Base-by-base conservation (phyloP, 2,797 vertebrate genomes). In the Sciaenops ocellatus region DNA sequence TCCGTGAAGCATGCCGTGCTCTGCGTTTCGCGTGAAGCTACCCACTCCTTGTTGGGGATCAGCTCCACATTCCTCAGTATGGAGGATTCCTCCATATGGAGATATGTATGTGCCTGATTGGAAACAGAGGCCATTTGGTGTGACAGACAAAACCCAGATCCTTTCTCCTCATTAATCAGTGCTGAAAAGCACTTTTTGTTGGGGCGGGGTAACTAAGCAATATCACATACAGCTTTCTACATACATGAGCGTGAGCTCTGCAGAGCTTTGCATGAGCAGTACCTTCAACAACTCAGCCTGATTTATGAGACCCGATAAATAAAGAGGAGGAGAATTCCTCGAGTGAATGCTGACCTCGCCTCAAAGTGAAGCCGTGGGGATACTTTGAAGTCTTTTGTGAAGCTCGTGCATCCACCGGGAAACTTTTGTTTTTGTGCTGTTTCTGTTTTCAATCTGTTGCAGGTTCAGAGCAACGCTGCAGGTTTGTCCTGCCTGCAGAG, bases 81-180 rank as follows among this genome's bases (percentile, higher is more conserved):
- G 78, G 10, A 68, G 68, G 50, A 83, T 60, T 54, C 74, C 28
- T 80, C 48, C 73, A 15, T 63, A 48, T 48, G 68, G 73, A 82
- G 79, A 78, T 79, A 84, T 73, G 71, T 30, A 64, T 80, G 59
- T 64, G 50, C 51, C 26, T 90, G 76, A 91, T 85, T 72, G 68
- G 80, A 86, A 90, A 51, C 89, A 91, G 87, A 82, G 66, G 56
- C 69, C 73, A 0, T 41, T 38, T 15, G 41, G 54, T 73, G 74
- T 69, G 69, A 77, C 47, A 69, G 86, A 90, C 72, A 70, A 52
- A 88, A 80, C 11, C 76, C 88, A 90, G 90, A 62, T 44, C 59
- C 66, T 68, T 50, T 74, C 55, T 72, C 48, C 50, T 65, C 76
- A 65, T 79, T 47, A 83, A 75, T 85, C 77, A 78, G 38, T 62